Conservation (phyloP, 2,797 vertebrate species). For the Acanthurus lineatus region DNA sequence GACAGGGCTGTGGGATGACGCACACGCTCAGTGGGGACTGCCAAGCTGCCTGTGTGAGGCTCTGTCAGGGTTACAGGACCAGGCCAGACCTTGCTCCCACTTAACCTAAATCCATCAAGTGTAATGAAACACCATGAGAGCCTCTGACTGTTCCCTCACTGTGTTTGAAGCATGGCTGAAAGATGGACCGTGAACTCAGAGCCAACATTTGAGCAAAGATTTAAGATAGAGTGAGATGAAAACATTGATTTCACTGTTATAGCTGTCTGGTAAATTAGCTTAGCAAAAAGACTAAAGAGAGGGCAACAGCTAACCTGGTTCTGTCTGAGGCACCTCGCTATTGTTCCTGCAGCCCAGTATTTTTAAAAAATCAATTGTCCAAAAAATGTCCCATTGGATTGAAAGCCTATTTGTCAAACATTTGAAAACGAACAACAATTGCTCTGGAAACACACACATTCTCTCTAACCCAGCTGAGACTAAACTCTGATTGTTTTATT, state of each 20-base stretch:
- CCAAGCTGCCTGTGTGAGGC: slow-evolving; percentile 27
- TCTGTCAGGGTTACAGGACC: slow-evolving; percentile 37
- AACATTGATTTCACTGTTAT: background rate
- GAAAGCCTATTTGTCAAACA: too few species aligned
- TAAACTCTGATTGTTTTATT: too few species aligned
- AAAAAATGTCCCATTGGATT: too few species aligned
- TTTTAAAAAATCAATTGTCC: too few species aligned
- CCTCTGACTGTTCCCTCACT: slow-evolving; percentile 21
- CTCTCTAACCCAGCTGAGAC: too few species aligned
- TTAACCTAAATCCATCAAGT: slow-evolving; percentile 54
- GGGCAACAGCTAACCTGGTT: background rate
- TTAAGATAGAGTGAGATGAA: background rate
- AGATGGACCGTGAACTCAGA: background rate
- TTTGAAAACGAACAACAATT: too few species aligned
- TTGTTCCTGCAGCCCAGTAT: too few species aligned
- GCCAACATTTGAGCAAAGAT: background rate
- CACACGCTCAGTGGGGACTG: slow-evolving; percentile 46
- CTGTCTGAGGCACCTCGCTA: too few species aligned
- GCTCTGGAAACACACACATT: too few species aligned
- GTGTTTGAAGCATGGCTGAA: background rate
- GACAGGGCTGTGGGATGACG: slow-evolving; percentile 38
- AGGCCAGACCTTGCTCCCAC: slow-evolving; percentile 21
- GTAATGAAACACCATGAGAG: slow-evolving; percentile 67
- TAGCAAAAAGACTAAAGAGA: background rate
- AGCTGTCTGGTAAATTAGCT: background rate